These are phyloP conservation scores for Enteromius mattozi DNA, from an alignment of 2,797 vertebrate genomes.

Conservation along the genomic window DNA sequence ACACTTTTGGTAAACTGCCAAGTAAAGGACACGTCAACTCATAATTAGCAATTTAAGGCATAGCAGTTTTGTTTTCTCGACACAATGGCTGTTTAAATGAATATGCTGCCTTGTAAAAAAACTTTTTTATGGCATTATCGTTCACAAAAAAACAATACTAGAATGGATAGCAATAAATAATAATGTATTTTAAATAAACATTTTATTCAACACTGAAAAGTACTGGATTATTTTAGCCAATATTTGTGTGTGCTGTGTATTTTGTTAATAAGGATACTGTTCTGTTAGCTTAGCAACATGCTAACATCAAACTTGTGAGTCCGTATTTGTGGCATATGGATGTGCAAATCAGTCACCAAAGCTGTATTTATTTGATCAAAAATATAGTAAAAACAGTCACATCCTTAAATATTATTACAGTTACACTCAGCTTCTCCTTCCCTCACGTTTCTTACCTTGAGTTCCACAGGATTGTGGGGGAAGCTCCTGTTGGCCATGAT, in stretches of 20 bases:
- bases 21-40: not conserved
- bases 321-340: not conserved
- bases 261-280: not conserved
- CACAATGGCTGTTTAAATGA: not conserved
- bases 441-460: slow-evolving; percentile 84
- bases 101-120: not conserved
- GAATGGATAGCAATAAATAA: not conserved
- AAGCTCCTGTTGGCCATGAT: slow-evolving; percentile 96
- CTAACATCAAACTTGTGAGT: not conserved
- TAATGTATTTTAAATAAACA: not conserved
- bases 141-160: not conserved
- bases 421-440: not conserved
- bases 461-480: slow-evolving; percentile 95
- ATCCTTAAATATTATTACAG: not conserved
- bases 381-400: not conserved
- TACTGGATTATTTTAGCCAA: not conserved
- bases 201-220: not conserved
- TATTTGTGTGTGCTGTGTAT: not conserved
- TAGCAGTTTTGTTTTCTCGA: not conserved
- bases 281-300: not conserved
- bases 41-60: slow-evolving; percentile 2
- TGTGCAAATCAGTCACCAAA: not conserved
- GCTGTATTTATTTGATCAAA: not conserved
- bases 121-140: too few relatives aligned
- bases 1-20: slow-evolving; percentile 16